Evolutionary conservation across 2,113 vertebrate species (phyloP), one percentile per base, ranked within the genome.

Genomic region (Myotis lucifugus): DNA sequence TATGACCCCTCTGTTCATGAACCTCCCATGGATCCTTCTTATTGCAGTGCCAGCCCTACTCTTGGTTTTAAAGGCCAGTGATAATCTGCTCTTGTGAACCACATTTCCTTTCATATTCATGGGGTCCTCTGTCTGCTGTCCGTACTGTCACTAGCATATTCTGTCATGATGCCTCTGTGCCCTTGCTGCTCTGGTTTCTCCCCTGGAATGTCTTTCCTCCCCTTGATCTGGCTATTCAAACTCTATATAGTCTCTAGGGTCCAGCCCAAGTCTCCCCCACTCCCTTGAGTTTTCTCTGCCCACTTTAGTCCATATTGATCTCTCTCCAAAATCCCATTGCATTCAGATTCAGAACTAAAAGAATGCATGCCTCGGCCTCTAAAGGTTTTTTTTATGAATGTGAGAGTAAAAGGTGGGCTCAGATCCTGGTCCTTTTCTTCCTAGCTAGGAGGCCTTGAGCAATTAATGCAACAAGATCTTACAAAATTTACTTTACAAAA

Each of bases 341-440:
- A 14, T 84, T 94, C 90, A 21, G 81, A 40, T 82, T 93, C 34
- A 50, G 40, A 94, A 79, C 27, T 86, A 32, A 67, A 21, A 73
- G 18, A 37, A 21, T 82, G 14, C 0, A 27, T 3, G 17, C 5
- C 19, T 67, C 11, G 52, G 70, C 37, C 52, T 15, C 2, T 18
- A 34, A 83, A 61, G 42, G 7, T 4, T 8, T 25, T 70, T 34
- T 23, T 2, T 17, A 4, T 21, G 32, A 29, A 66, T 5, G 27
- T 50, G 13, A 74, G 34, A 66, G 18, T 21, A 21, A 56, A 52
- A 81, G 18, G 12, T 54, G 27, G 6, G 1, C 72, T 93, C 46
- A 61, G 54, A 40, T 66, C 21, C 27, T 56, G 34, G 6, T 83
- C 21, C 1, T 48, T n/a, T 83, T 14, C 48, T 82, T 52, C 11